Evolutionary conservation across 2,797 vertebrate genomes (phyloP).

Genomic region (Melanogrammus aeglefinus): DNA sequence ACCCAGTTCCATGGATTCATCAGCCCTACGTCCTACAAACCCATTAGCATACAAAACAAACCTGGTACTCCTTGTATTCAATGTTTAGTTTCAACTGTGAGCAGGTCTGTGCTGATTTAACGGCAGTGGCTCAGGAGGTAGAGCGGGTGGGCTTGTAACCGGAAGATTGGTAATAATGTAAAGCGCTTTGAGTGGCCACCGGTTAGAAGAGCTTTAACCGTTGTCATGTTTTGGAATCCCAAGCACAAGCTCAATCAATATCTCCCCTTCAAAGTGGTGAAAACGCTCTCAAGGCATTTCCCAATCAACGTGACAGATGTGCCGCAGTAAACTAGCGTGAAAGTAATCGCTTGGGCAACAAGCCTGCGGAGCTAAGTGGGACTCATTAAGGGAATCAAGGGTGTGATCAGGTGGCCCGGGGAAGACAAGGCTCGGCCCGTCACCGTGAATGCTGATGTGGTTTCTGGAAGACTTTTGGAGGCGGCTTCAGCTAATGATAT

Average conservation of each 20-base stretch:
- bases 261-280: too few relatives aligned
- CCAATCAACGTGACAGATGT: constrained; percentile 36
- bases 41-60: too few relatives aligned
- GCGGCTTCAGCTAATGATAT: background rate
- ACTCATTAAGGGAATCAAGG: constrained; percentile 46
- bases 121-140: too few relatives aligned
- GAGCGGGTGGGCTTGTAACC: too few relatives aligned
- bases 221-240: too few relatives aligned
- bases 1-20: too few relatives aligned
- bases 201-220: too few relatives aligned
- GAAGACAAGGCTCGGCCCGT: constrained; percentile 23
- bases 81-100: background rate
- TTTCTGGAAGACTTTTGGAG: background rate
- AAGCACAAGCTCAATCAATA: too few relatives aligned
- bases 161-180: too few relatives aligned
- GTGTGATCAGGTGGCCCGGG: constrained; percentile 37
- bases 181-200: too few relatives aligned
- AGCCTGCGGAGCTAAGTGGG: constrained; percentile 45
- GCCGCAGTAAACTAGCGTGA: constrained; percentile 25
- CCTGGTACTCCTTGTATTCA: too few relatives aligned
- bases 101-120: background rate
- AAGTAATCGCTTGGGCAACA: constrained; percentile 39
- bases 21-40: too few relatives aligned
- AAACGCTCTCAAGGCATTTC: background rate
- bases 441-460: background rate